Percentiles rank a stretch among this genome's conserved stretches.
Conservation (phyloP, 2,888 invertebrate species). For the Deilephila elpenor region DNA sequence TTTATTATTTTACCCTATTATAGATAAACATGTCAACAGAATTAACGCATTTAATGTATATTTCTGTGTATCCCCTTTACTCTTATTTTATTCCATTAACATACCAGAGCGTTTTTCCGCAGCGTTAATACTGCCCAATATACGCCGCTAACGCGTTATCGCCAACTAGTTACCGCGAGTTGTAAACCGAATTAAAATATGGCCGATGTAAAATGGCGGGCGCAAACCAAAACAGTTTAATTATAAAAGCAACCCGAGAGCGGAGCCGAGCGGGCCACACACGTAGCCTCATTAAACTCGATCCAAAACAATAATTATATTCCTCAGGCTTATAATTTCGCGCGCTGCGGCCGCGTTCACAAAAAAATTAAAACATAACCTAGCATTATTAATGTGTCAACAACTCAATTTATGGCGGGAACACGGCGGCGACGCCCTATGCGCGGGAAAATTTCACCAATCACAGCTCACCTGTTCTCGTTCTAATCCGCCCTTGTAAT, state of each 20-base stretch:
- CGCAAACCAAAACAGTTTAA: constrained; percentile 69
- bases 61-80: background rate
- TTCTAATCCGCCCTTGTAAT: constrained; percentile 38
- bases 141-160: constrained; percentile 41
- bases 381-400: constrained; percentile 83
- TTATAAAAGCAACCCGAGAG: constrained; percentile 62
- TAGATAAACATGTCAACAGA: background rate
- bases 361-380: constrained; percentile 82
- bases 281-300: constrained; percentile 77
- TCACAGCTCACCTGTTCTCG: constrained; percentile 55
- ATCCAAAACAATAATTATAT: constrained; percentile 81
- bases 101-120: constrained; percentile 26
- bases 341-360: constrained; percentile 63
- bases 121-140: constrained; percentile 20
- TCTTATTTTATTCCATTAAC: background rate
- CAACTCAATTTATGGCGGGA: constrained; percentile 85
- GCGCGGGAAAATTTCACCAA: constrained; percentile 69
- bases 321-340: constrained; percentile 78
- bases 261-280: constrained; percentile 79
- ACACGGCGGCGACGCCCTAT: constrained; percentile 76
- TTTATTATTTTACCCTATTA: background rate
- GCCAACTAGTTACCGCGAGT: constrained; percentile 47
- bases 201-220: constrained; percentile 56
- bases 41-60: background rate
- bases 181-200: constrained; percentile 72